A percentile compares a stretch with the other conserved stretches of the same genome.
phyloP scores from a whole-genome alignment of 2,797 vertebrate genomes.

The Manis javanica region DNA sequence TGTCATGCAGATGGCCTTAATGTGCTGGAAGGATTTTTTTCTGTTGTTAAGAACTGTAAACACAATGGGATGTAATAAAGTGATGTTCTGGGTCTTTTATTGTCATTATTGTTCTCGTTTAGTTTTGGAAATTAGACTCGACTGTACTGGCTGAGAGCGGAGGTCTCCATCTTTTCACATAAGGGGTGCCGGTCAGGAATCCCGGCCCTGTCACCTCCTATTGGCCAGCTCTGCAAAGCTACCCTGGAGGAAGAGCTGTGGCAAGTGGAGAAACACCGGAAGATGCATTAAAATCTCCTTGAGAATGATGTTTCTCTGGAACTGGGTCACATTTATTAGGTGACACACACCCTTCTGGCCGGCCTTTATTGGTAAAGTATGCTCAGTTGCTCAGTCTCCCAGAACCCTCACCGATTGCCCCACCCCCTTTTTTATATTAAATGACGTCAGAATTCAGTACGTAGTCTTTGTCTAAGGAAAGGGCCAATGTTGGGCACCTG shows the following conservation, averaged over 20 bases:
- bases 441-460: neutral
- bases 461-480: neutral
- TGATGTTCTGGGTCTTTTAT: conserved; percentile 51
- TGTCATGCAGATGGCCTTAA: conserved; percentile 67
- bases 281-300: conserved; percentile 65
- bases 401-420: neutral
- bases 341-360: conserved; percentile 49
- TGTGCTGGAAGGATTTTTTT: conserved; percentile 56
- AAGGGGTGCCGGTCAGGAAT: conserved; percentile 27
- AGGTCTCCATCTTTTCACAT: neutral
- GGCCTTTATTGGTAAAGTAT: conserved; percentile 40
- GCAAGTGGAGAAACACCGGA: conserved; percentile 59
- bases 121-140: conserved; percentile 55
- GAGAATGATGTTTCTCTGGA: conserved; percentile 50
- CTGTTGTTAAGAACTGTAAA: conserved; percentile 65
- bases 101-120: conserved; percentile 62
- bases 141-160: neutral
- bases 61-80: conserved; percentile 51
- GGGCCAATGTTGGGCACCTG: neutral
- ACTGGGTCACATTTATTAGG: conserved; percentile 18
- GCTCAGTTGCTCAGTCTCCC: neutral
- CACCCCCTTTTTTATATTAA: neutral
- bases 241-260: conserved; percentile 28
- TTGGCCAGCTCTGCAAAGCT: conserved; percentile 43
- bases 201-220: neutral